Base-by-base conservation (phyloP, 2,113 vertebrate species). In the Trematocara stigmaticum region DNA sequence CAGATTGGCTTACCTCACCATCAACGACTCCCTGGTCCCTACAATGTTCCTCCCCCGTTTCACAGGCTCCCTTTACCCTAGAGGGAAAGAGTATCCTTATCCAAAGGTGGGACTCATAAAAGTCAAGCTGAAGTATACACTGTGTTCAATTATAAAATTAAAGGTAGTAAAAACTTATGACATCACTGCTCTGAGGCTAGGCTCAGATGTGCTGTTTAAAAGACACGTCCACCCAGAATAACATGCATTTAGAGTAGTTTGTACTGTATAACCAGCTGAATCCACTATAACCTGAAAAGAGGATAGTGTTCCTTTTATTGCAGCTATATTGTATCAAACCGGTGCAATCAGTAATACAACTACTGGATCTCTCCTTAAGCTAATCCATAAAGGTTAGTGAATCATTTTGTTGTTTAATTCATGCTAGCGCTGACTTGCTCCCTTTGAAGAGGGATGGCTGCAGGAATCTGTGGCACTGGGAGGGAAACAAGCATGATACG, bases 21-120 rank as follows among this genome's bases (percentile, higher is more conserved):
- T 99, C 87, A 98, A 99, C 71, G 97, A 98, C 84, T 96, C 97
- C 0, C 89, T 97, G 90, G 98, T 99, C 6, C 98, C 98, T 0
- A 97, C 95, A 86, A 97, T 99, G 98, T 84, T 97, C 15, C 96
- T 99, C 52, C 97, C 98, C 3, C 94, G 78, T 0, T 98, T 98
- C 94, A 99, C 98, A 2, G 98, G 98, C 69, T 88, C 93, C 0
- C 90, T 98, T 1, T 99, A 99, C 85, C 98, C 98, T 16, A 96
- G 95, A 87, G 97, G 96, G 92, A 97, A 95, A 69, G 96, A 97
- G 79, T 99, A 98, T 88, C 97, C 97, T 0, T 99, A 98, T 35
- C 98, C 98, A 71, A 99, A 99, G 98, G 98, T 99, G 95, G 94
- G 85, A n/a, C 12, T 74, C 51, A 42, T 20, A 47, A 31, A 55